phyloP scores from a whole-genome alignment of 2,797 vertebrate species.

The Anguilla pacifica region DNA sequence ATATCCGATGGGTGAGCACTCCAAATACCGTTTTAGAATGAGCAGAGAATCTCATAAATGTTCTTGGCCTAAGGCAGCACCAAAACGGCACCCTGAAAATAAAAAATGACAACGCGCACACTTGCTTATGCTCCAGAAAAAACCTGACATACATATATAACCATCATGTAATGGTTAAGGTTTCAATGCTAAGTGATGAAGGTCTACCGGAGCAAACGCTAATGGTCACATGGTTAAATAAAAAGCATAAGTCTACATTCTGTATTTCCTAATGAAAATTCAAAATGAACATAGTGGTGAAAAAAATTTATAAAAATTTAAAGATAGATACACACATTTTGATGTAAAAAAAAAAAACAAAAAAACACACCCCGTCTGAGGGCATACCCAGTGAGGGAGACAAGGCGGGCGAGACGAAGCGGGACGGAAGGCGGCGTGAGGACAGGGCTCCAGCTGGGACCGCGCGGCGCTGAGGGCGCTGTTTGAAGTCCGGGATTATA shows the following conservation, averaged over 20 bases:
- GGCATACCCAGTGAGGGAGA: constrained; percentile 28
- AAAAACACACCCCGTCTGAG: not conserved
- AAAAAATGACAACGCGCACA: constrained; percentile 18
- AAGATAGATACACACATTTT: not conserved
- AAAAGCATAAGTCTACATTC: not conserved
- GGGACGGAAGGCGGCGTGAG: constrained; percentile 25
- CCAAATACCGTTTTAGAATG: constrained; percentile 16
- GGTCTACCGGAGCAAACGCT: not conserved
- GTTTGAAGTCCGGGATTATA: constrained; percentile 51
- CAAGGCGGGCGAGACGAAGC: not conserved
- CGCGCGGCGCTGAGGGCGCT: constrained; percentile 18
- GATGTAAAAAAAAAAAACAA: not conserved
- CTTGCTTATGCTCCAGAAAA: not conserved
- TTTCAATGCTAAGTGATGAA: not conserved
- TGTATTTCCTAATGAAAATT: not conserved
- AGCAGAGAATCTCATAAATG: too few species aligned
- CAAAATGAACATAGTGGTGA: not conserved
- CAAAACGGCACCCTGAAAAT: not conserved
- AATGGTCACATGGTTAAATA: not conserved
- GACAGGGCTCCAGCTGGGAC: constrained; percentile 33
- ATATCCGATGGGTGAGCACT: constrained; percentile 14
- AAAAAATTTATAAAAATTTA: not conserved
- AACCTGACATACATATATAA: not conserved
- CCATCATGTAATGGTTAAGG: not conserved
- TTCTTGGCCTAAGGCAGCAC: too few species aligned